A percentile compares a stretch with the other conserved stretches of the same genome.
These are phyloP conservation scores for Arrhamphus sclerolepis DNA, from an alignment of 2,797 vertebrate species.

Conservation along the genomic window DNA sequence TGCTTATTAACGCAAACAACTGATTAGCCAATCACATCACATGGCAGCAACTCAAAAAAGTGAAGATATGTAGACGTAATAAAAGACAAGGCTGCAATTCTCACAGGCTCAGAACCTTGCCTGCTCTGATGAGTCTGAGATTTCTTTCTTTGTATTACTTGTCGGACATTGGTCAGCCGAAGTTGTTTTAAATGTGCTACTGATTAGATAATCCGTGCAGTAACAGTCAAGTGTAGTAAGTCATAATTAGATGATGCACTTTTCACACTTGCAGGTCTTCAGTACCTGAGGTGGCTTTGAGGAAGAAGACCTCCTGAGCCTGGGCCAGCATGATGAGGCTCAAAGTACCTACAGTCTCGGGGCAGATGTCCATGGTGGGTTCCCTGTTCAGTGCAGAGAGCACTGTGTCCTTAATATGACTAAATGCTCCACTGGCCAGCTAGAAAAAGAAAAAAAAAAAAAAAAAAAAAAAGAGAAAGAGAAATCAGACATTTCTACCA, in stretches of 20 bases:
- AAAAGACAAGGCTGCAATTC: too few species aligned
- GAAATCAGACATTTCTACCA: not conserved
- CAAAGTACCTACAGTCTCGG: slow-evolving; percentile 93
- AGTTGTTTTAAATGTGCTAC: not conserved
- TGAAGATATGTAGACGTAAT: too few species aligned
- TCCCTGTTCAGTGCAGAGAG: slow-evolving; percentile 93
- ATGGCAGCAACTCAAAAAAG: too few species aligned
- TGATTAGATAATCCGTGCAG: not conserved
- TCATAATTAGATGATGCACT: not conserved
- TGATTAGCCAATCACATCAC: too few species aligned
- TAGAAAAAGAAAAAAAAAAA: slow-evolving; percentile 54
- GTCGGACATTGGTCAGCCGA: too few species aligned
- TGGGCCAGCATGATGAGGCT: slow-evolving; percentile 98
- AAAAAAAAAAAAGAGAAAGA: slow-evolving; percentile 12
- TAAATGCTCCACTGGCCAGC: slow-evolving; percentile 96
- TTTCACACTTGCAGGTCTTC: not conserved
- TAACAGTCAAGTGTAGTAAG: not conserved
- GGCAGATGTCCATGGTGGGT: slow-evolving; percentile 97
- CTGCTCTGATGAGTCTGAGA: too few species aligned
- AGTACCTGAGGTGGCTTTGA: slow-evolving; percentile 96
- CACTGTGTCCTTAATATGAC: slow-evolving; percentile 97
- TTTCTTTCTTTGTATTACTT: too few species aligned
- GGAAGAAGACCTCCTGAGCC: slow-evolving; percentile 97
- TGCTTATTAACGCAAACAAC: too few species aligned
- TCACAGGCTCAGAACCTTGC: too few species aligned